Evolutionary conservation across 2,113 vertebrate genomes (phyloP).

Genomic region (Scartelaos histophorus): DNA sequence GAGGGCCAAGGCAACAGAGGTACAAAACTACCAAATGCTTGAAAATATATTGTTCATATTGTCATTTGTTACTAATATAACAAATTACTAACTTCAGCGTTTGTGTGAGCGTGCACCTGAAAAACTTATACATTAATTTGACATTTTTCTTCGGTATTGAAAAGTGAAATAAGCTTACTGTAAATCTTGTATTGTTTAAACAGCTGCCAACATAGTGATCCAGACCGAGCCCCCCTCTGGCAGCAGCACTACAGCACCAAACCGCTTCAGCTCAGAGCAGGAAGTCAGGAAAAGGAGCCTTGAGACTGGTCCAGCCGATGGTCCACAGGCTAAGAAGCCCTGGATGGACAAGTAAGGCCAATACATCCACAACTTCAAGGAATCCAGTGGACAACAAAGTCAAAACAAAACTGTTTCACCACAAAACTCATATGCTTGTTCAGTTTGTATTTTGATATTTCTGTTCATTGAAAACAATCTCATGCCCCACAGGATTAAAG

Average conservation of each 20-base stretch:
- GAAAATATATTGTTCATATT: no score
- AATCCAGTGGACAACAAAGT: neutral
- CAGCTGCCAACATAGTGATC: constrained; percentile 95
- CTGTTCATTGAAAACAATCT: neutral
- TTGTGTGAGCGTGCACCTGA: no score
- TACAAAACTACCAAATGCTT: constrained; percentile 46
- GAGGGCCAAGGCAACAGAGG: constrained; percentile 91
- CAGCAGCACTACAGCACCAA: constrained; percentile 77
- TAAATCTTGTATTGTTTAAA: neutral
- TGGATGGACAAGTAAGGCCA: constrained; percentile 93
- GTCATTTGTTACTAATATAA: no score
- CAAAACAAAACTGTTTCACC: neutral
- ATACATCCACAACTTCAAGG: neutral
- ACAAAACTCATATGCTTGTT: neutral
- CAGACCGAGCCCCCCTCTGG: constrained; percentile 86
- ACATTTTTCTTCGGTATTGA: no score
- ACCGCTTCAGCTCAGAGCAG: constrained; percentile 86
- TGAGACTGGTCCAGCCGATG: constrained; percentile 75
- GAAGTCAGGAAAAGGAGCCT: constrained; percentile 87
- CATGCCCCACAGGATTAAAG: no score
- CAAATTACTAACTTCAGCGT: no score
- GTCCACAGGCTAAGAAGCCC: constrained; percentile 85
- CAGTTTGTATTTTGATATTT: no score
- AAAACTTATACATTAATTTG: no score
- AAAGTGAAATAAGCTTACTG: no score